Percentiles rank a stretch among this genome's conserved stretches.
phyloP scores from a whole-genome alignment of 2,888 invertebrate species.

The Pachliopta kotzebuea region DNA sequence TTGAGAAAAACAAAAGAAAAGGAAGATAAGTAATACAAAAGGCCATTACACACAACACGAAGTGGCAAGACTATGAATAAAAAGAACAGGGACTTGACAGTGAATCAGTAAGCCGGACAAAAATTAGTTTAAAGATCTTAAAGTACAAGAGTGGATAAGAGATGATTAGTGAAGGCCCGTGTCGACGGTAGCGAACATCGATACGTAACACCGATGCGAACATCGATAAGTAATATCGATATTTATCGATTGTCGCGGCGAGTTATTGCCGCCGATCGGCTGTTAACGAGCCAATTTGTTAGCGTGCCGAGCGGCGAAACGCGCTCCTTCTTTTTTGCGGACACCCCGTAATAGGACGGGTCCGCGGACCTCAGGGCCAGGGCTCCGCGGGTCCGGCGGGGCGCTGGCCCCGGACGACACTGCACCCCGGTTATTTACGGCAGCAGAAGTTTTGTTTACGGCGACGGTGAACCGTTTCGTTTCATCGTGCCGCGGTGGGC shows the following conservation, averaged over 20 bases:
- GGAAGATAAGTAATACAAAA: no score
- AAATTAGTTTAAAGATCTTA: no score
- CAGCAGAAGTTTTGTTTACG: constrained; percentile 16
- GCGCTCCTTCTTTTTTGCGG: constrained; percentile 28
- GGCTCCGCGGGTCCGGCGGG: not conserved
- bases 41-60: no score
- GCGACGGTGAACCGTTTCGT: not conserved
- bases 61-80: no score
- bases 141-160: no score
- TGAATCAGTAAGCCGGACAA: no score
- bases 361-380: constrained; percentile 2
- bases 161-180: constrained; percentile 54
- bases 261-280: constrained; percentile 66
- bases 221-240: constrained; percentile 63
- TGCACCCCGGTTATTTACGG: constrained; percentile 20
- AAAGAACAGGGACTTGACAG: no score
- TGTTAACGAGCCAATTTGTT: constrained; percentile 75
- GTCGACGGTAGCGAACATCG: constrained; percentile 55
- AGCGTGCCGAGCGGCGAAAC: constrained; percentile 38
- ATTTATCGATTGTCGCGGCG: constrained; percentile 64
- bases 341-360: constrained; percentile 28
- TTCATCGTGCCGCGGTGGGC: not conserved
- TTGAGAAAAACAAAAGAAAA: no score
- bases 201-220: constrained; percentile 57
- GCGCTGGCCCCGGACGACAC: not conserved